Percentiles rank a stretch among this genome's conserved stretches.
phyloP scores from a whole-genome alignment of 2,797 vertebrate species.

The Clamator glandarius region DNA sequence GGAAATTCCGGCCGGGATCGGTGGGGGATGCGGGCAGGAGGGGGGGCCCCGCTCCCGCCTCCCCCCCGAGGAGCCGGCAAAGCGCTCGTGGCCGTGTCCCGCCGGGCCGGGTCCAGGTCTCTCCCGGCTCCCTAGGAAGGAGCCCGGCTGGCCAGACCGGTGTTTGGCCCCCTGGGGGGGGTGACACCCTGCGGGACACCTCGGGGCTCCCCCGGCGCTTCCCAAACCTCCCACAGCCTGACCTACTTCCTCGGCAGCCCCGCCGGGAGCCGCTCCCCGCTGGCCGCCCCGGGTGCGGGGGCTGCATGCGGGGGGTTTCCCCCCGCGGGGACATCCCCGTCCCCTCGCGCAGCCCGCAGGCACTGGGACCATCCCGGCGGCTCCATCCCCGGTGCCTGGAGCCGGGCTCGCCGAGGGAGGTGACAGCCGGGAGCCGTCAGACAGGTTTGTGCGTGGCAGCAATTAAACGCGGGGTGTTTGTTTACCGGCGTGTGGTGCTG shows the following conservation, averaged over 20 bases:
- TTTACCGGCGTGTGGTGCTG: conserved; percentile 48
- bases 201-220: conserved; percentile 1
- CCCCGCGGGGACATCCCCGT: neutral
- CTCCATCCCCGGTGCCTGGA: neutral
- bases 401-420: conserved; percentile 28
- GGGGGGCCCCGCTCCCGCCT: neutral
- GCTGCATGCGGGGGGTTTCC: neutral
- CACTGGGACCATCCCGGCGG: neutral
- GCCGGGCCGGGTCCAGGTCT: neutral
- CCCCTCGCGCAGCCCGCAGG: rapidly evolving
- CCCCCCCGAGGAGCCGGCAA: neutral
- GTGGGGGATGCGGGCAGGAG: neutral
- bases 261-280: neutral
- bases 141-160: conserved; percentile 59
- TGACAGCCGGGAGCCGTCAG: conserved; percentile 67
- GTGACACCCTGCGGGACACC: conserved; percentile 36
- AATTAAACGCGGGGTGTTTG: conserved; percentile 69
- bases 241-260: conserved; percentile 49
- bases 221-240: conserved; percentile 51
- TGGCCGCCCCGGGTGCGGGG: neutral
- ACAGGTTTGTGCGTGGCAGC: conserved; percentile 66
- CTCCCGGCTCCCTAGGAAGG: neutral
- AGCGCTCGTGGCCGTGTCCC: neutral
- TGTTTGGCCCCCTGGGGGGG: conserved; percentile 34
- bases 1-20: conserved; percentile 44